Evolutionary conservation across 53 echinoderm and acorn worm species (phyloP).

Genomic region (Zoroaster sp.): DNA sequence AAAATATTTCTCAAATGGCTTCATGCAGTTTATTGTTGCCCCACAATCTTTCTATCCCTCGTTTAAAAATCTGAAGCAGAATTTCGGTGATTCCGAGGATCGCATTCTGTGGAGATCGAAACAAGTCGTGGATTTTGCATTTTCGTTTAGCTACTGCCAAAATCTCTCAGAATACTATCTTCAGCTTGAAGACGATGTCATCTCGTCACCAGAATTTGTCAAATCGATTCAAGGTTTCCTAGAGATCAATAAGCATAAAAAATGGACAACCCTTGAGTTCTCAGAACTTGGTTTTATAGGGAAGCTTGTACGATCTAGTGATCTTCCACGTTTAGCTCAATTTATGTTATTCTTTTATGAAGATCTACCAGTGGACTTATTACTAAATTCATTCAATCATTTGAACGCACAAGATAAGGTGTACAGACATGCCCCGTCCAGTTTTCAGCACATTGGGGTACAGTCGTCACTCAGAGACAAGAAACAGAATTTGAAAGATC

Average conservation of each 20-base stretch:
- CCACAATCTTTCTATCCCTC: constrained; percentile 75
- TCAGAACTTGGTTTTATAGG: constrained; percentile 92
- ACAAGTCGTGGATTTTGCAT: constrained; percentile 87
- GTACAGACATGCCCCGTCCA: constrained; percentile 71
- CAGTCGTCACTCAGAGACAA: constrained; percentile 84
- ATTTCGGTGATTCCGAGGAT: constrained; percentile 76
- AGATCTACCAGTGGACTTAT: constrained; percentile 87
- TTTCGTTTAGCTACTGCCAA: constrained; percentile 79
- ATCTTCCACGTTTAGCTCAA: constrained; percentile 73
- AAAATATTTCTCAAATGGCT: constrained; percentile 71
- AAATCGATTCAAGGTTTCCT: constrained; percentile 76
- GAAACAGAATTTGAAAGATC: constrained; percentile 65
- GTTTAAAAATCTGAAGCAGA: constrained; percentile 72
- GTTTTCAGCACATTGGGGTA: constrained; percentile 89
- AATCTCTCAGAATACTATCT: constrained; percentile 82
- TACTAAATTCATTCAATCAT: constrained; percentile 73
- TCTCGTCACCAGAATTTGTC: constrained; percentile 72
- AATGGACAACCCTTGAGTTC: constrained; percentile 85
- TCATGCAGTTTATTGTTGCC: constrained; percentile 82
- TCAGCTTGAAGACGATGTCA: constrained; percentile 93
- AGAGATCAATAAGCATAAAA: constrained; percentile 38
- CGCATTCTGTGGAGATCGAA: constrained; percentile 88
- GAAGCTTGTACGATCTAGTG: constrained; percentile 75
- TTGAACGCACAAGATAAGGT: constrained; percentile 77
- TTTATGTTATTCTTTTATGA: constrained; percentile 88